A percentile compares a stretch with the other conserved stretches of the same genome.
phyloP scores from a whole-genome alignment of 2,113 vertebrate genomes.

The Loxodonta africana region DNA sequence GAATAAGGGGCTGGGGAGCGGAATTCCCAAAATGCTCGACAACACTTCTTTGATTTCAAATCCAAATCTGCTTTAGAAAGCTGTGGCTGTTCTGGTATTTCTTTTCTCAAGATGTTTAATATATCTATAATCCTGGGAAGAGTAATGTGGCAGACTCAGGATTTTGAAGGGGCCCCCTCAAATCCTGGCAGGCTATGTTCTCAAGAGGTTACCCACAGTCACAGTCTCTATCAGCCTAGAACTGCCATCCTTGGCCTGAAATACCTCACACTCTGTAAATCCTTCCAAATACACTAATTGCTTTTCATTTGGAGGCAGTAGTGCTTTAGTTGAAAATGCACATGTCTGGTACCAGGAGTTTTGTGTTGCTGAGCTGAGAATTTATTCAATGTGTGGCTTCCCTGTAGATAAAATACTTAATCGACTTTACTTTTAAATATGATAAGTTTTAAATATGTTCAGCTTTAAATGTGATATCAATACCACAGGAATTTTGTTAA shows the following conservation, averaged over 20 bases:
- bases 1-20: rapidly evolving
- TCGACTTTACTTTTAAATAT: background rate
- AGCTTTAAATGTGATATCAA: background rate
- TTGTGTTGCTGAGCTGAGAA: background rate
- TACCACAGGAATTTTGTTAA: background rate
- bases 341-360: background rate
- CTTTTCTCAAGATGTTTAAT: background rate
- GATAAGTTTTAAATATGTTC: background rate
- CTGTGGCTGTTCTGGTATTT: background rate
- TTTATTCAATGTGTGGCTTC: background rate
- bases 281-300: background rate
- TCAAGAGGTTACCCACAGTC: background rate
- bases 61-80: background rate
- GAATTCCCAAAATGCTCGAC: background rate
- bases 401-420: background rate
- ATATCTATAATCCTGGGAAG: background rate
- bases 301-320: background rate
- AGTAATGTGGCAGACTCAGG: background rate
- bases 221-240: background rate
- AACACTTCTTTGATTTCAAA: conserved; percentile 2
- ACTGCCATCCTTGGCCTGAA: background rate
- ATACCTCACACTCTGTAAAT: background rate
- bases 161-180: background rate
- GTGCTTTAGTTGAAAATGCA: background rate
- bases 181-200: background rate